Evolutionary conservation across 2,888 invertebrate genomes (phyloP).

Genomic region (Norana najaformis): DNA sequence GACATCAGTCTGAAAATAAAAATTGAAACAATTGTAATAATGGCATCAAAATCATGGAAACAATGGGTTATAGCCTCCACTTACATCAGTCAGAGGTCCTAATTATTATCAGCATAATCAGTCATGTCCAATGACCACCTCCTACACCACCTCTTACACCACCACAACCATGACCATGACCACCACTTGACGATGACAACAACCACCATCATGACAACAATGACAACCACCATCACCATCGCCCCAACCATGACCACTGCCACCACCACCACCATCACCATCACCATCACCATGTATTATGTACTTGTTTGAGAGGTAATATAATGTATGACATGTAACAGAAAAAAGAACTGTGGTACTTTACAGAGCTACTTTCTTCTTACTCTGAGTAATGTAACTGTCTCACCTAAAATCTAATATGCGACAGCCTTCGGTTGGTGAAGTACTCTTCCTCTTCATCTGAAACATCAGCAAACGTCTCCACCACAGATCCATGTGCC

Average conservation of each 20-base stretch:
- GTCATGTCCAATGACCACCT: too few species aligned
- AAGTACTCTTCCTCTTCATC: constrained; percentile 33
- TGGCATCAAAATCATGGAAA: neutral
- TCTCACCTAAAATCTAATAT: constrained; percentile 8
- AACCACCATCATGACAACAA: too few species aligned
- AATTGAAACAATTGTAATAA: neutral
- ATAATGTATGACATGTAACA: neutral
- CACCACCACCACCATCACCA: neutral
- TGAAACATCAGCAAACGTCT: constrained; percentile 16
- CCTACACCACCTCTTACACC: too few species aligned
- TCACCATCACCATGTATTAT: too few species aligned
- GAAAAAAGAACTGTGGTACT: neutral
- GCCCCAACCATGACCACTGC: neutral
- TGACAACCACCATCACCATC: neutral
- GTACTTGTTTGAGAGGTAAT: neutral
- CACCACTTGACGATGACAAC: too few species aligned
- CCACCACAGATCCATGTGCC: neutral
- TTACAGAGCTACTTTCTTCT: neutral
- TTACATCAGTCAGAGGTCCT: neutral
- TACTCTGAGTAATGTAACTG: neutral
- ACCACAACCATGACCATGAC: too few species aligned
- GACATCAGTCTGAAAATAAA: constrained; percentile 6
- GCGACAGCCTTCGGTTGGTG: constrained; percentile 26
- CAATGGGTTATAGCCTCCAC: neutral
- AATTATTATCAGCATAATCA: neutral